phyloP scores from a whole-genome alignment of 2,888 invertebrate genomes.

The Mycalesis mineus region DNA sequence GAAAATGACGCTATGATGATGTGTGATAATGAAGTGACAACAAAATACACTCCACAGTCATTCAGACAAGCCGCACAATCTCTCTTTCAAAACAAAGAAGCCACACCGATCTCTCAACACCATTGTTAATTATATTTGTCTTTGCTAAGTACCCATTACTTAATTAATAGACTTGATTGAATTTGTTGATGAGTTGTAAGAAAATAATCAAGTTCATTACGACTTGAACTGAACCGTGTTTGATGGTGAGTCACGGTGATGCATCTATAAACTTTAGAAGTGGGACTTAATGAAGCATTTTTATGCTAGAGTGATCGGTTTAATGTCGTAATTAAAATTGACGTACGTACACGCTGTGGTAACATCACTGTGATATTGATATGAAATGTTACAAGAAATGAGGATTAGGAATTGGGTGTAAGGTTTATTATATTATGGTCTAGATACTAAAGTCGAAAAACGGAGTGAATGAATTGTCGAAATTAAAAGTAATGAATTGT shows the following conservation, averaged over 20 bases:
- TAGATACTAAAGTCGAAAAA: too few species aligned
- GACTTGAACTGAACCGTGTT: constrained; percentile 24
- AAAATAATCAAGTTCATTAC: constrained; percentile 31
- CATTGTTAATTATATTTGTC: not conserved
- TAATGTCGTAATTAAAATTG: constrained; percentile 37
- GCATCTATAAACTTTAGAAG: constrained; percentile 25
- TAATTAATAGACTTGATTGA: constrained; percentile 30
- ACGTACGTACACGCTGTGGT: constrained; percentile 28
- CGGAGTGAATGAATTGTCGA: too few species aligned
- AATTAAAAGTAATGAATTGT: too few species aligned
- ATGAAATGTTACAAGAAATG: not conserved
- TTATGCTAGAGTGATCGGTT: constrained; percentile 34
- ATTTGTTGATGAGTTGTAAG: constrained; percentile 30
- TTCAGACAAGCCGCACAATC: too few species aligned
- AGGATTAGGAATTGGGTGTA: not conserved
- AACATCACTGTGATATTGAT: constrained; percentile 17
- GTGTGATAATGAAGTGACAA: too few species aligned
- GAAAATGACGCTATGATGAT: too few species aligned
- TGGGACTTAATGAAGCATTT: constrained; percentile 35
- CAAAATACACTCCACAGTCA: too few species aligned
- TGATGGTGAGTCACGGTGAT: constrained; percentile 32
- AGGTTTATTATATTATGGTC: too few species aligned
- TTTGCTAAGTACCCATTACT: constrained; percentile 2
- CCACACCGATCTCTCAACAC: not conserved
- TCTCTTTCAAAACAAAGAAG: too few species aligned